These are phyloP conservation scores for Amniataba percoides DNA, from an alignment of 2,797 vertebrate species.

Conservation along the genomic window DNA sequence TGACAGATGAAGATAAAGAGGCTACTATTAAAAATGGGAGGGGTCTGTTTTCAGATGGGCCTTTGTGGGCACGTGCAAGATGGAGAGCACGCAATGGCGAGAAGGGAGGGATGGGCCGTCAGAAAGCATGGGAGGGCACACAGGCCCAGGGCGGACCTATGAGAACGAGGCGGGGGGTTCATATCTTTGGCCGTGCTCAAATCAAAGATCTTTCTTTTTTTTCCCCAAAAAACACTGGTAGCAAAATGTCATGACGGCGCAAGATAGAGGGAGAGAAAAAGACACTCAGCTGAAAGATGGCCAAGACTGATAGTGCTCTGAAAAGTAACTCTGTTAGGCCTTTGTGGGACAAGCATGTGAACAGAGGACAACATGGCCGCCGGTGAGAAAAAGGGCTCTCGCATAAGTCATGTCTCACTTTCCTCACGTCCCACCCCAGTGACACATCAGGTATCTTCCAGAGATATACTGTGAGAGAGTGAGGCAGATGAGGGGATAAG, in stretches of 20 bases:
- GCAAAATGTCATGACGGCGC: constrained; percentile 75
- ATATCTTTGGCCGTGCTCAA: constrained; percentile 65
- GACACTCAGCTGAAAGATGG: constrained; percentile 75
- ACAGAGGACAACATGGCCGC: constrained; percentile 57
- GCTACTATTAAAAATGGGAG: constrained; percentile 76
- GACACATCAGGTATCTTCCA: constrained; percentile 64
- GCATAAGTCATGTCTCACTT: constrained; percentile 47
- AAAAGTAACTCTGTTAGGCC: constrained; percentile 74
- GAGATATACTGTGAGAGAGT: constrained; percentile 65
- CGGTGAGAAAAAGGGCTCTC: constrained; percentile 22
- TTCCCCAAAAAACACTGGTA: constrained; percentile 46
- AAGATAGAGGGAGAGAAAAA: constrained; percentile 56
- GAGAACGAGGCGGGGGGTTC: constrained; percentile 39
- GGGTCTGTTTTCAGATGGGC: constrained; percentile 64
- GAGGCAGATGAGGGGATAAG: constrained; percentile 68
- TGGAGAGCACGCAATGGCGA: constrained; percentile 69
- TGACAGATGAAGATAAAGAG: constrained; percentile 87
- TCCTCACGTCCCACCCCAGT: constrained; percentile 34
- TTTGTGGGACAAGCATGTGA: constrained; percentile 66
- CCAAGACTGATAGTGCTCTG: constrained; percentile 78
- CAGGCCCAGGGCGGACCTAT: constrained; percentile 42
- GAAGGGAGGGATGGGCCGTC: constrained; percentile 45
- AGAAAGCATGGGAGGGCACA: constrained; percentile 55
- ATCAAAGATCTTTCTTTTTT: constrained; percentile 56
- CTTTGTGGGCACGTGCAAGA: constrained; percentile 76